A percentile compares a stretch with the other conserved stretches of the same genome.
phyloP scores from a whole-genome alignment of 2,797 vertebrate species.

The Chrysocyon brachyurus region DNA sequence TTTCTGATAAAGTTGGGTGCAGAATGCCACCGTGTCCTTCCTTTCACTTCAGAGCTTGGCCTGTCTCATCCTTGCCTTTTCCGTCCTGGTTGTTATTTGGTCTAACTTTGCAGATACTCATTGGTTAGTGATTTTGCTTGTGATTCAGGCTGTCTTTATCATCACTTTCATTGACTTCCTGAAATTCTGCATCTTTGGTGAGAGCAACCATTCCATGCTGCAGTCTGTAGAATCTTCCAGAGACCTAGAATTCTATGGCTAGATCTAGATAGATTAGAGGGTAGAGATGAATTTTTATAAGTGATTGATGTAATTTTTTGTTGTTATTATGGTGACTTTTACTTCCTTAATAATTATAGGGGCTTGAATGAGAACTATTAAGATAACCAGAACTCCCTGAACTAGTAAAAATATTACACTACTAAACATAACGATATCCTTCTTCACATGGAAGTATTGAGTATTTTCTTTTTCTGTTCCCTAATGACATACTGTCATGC shows the following conservation, averaged over 20 bases:
- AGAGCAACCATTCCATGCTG: not conserved
- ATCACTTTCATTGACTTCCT: conserved; percentile 4
- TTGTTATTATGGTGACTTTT: conserved; percentile 32
- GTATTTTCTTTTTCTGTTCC: conserved; percentile 29
- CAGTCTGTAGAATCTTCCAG: not conserved
- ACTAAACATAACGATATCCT: conserved; percentile 30
- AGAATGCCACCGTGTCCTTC: not conserved
- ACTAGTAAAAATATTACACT: conserved; percentile 41
- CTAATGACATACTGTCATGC: conserved; percentile 56
- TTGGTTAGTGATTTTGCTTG: not conserved
- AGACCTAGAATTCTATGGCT: not conserved
- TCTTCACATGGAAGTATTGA: not conserved
- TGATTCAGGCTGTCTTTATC: not conserved
- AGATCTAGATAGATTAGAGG: not conserved
- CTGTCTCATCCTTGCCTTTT: not conserved
- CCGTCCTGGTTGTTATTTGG: not conserved
- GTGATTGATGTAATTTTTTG: not conserved
- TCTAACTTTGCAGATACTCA: not conserved
- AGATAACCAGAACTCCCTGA: conserved; percentile 22
- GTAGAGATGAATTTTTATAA: conserved; percentile 54
- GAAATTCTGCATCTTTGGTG: conserved; percentile 24
- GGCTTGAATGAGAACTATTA: conserved; percentile 35
- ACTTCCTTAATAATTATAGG: not conserved
- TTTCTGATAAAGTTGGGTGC: not conserved
- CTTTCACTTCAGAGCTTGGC: not conserved